Evolutionary conservation across 2,113 vertebrate species (phyloP).

Genomic region (Physeter macrocephalus): DNA sequence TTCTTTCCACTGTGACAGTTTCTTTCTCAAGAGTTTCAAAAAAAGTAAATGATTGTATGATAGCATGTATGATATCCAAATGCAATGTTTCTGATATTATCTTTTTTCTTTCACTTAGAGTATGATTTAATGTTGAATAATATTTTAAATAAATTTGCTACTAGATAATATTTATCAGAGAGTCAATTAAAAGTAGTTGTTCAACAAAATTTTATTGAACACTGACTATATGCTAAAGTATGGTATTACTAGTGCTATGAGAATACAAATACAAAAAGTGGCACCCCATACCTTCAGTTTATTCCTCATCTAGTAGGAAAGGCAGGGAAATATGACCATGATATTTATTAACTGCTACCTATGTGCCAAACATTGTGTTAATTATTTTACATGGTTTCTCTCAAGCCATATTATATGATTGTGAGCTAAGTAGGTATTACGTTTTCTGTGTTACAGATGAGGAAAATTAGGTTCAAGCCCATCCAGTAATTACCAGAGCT

Average conservation of each 20-base stretch:
- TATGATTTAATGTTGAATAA: neutral
- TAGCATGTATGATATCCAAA: neutral
- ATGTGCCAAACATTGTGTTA: neutral
- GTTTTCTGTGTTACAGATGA: neutral
- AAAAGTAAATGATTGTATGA: neutral
- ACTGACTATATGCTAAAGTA: neutral
- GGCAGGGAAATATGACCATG: neutral
- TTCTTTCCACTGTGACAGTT: neutral
- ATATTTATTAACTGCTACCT: neutral
- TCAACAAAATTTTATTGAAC: neutral
- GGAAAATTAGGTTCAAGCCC: neutral
- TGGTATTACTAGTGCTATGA: neutral
- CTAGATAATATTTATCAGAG: neutral
- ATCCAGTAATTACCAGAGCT: neutral
- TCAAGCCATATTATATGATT: neutral
- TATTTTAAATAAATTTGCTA: neutral
- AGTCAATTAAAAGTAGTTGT: neutral
- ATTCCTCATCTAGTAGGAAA: neutral
- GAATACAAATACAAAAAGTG: neutral
- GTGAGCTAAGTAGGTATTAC: neutral
- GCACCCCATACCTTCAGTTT: neutral
- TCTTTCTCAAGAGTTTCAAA: constrained; percentile 1
- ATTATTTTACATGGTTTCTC: neutral
- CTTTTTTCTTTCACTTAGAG: neutral
- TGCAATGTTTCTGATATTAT: neutral